Conservation (phyloP, 64 coral and sea anemone genomes). For the Actinia tenebrosa region DNA sequence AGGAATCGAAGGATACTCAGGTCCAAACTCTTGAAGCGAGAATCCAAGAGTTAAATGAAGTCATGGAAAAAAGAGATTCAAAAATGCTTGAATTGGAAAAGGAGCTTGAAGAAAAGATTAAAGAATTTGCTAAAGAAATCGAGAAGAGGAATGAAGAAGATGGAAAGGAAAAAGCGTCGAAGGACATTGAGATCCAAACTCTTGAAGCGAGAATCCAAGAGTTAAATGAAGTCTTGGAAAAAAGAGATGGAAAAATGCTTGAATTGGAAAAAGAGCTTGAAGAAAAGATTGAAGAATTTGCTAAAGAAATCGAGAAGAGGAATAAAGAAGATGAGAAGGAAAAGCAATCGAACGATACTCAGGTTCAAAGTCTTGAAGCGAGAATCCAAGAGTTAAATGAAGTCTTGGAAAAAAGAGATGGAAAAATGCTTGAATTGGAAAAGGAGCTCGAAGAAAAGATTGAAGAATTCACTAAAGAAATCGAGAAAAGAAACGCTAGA, state of each 20-base stretch:
- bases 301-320: too few species aligned
- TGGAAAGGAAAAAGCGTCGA: too few species aligned
- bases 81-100: background rate
- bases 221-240: too few species aligned
- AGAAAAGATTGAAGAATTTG: too few species aligned
- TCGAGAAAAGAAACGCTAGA: background rate
- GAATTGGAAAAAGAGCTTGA: too few species aligned
- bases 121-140: too few species aligned
- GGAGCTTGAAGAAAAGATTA: too few species aligned
- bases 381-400: background rate
- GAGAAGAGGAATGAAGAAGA: too few species aligned
- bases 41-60: conserved; percentile 3
- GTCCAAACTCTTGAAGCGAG: conserved; percentile 4
- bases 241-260: too few species aligned
- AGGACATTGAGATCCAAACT: too few species aligned
- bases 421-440: background rate
- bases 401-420: conserved; percentile 6
- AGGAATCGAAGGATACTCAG: background rate
- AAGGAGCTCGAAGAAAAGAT: conserved; percentile 13
- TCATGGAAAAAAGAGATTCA: background rate
- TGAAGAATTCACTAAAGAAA: background rate
- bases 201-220: too few species aligned
- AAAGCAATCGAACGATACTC: background rate
- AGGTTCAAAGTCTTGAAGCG: conserved; percentile 17
- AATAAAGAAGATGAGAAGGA: too few species aligned